These are phyloP conservation scores for Prionailurus bengalensis DNA, from an alignment of 2,113 vertebrate genomes.

Conservation along the genomic window DNA sequence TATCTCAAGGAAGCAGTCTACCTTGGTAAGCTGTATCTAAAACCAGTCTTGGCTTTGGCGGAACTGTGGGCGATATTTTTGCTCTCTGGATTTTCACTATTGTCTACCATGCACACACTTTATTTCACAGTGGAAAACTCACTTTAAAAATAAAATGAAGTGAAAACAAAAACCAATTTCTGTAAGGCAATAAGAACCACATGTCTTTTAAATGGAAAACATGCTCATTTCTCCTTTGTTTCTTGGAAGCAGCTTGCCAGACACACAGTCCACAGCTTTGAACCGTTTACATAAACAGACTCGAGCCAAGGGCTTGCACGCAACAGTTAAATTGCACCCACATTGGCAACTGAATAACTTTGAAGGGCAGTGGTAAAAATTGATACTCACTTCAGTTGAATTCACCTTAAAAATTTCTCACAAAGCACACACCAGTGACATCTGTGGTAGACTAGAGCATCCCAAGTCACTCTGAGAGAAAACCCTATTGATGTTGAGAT, in stretches of 20 bases:
- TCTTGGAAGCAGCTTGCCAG: conserved; percentile 58
- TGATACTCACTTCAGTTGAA: background rate
- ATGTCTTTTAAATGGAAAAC: conserved; percentile 76
- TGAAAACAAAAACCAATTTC: conserved; percentile 72
- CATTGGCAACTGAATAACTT: background rate
- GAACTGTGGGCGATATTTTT: background rate
- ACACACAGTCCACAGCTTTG: conserved; percentile 61
- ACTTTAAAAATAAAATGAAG: conserved; percentile 72
- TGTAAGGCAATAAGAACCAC: conserved; percentile 76
- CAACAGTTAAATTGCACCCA: conserved; percentile 56
- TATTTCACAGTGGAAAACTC: conserved; percentile 59
- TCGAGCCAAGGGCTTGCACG: conserved; percentile 55
- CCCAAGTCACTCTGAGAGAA: conserved; percentile 23
- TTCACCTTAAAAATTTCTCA: background rate
- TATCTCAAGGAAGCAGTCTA: background rate
- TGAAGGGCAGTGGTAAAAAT: conserved; percentile 19
- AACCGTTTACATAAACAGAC: conserved; percentile 66
- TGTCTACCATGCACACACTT: conserved; percentile 51
- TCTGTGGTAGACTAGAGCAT: background rate
- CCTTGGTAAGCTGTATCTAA: background rate
- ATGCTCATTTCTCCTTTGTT: conserved; percentile 62
- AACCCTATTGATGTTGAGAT: background rate
- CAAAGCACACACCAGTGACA: background rate
- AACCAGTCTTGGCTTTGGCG: background rate
- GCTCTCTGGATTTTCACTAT: background rate